Conservation (phyloP, 2,888 invertebrate species). For the Hanleya hanleyi region DNA sequence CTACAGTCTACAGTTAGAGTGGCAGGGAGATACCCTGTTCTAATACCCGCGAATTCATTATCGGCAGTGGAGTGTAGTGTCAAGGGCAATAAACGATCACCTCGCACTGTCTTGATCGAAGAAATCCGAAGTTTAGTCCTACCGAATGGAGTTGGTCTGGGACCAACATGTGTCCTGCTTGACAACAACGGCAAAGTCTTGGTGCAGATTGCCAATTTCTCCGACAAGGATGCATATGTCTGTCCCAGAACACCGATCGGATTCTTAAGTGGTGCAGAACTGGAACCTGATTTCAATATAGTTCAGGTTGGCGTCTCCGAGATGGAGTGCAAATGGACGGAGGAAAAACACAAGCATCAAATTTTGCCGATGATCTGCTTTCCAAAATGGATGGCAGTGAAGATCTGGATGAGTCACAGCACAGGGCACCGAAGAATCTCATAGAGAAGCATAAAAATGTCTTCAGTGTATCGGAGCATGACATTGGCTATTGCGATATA, state of each 20-base stretch:
- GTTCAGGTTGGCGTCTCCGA: neutral
- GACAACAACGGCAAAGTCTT: neutral
- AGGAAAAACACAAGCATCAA: neutral
- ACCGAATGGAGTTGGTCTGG: neutral
- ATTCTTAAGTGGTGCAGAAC: neutral
- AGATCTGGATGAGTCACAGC: neutral
- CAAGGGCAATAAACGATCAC: neutral
- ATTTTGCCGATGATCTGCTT: neutral
- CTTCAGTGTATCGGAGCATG: conserved; percentile 11
- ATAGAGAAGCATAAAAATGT: conserved; percentile 1
- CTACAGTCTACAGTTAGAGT: neutral
- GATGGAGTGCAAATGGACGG: neutral
- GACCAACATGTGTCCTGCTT: neutral
- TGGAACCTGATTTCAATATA: neutral
- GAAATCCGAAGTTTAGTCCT: neutral
- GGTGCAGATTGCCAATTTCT: neutral
- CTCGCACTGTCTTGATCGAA: neutral
- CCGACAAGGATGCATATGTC: neutral
- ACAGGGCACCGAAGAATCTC: neutral
- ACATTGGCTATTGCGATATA: conserved; percentile 12
- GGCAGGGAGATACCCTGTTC: neutral
- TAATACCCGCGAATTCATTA: neutral
- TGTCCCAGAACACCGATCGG: neutral
- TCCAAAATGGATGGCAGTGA: neutral
- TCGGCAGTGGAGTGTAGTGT: neutral